Percentiles rank a stretch among this genome's conserved stretches.
Conservation (phyloP, 1,140 invertebrate species). For the Trichonephila clavata region DNA sequence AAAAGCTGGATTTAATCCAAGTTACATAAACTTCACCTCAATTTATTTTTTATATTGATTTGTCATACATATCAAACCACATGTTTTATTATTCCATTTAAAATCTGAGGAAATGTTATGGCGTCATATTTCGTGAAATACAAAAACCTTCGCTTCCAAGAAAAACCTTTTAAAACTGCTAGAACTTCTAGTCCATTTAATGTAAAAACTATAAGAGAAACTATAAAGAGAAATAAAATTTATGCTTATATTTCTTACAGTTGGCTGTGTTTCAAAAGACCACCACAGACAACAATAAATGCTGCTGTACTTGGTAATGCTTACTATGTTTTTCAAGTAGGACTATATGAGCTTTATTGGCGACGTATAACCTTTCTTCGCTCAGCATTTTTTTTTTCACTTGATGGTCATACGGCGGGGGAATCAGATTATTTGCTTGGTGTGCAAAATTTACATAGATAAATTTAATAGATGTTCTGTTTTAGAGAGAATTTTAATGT, state of each 20-base stretch:
- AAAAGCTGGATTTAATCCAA: background rate
- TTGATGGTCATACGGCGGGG: no score
- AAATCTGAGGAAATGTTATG: background rate
- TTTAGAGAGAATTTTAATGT: no score
- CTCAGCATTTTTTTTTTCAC: no score
- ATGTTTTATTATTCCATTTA: slow-evolving; percentile 26
- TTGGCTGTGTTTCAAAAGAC: background rate
- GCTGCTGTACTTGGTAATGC: no score
- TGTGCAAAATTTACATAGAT: no score
- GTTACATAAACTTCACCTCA: background rate
- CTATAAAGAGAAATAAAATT: background rate
- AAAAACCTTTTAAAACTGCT: background rate
- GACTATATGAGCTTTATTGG: no score
- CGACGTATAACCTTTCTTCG: no score
- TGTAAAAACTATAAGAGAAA: slow-evolving; percentile 13
- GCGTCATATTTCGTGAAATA: background rate
- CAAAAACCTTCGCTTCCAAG: background rate
- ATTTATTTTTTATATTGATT: background rate
- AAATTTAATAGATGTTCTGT: no score
- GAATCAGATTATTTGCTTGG: no score
- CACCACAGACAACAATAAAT: no score
- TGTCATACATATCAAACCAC: background rate
- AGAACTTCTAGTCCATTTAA: background rate
- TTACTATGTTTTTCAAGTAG: no score
- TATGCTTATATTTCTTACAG: background rate